Evolutionary conservation across 2,797 vertebrate genomes (phyloP).

Genomic region (Babyrousa celebensis): DNA sequence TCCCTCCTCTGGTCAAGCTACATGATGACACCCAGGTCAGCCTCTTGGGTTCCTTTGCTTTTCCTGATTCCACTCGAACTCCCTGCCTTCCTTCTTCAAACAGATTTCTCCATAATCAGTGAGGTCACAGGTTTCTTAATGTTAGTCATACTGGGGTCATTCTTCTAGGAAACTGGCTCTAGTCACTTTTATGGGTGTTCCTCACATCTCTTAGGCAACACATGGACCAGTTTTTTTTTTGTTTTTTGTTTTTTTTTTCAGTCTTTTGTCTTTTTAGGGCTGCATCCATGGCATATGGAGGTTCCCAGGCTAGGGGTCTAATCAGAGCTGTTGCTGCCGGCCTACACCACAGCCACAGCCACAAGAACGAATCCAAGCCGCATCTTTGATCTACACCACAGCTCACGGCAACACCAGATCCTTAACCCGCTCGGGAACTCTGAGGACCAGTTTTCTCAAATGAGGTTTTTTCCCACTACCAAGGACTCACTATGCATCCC

Average conservation of each 20-base stretch:
- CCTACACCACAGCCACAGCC: too few relatives aligned
- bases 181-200: neutral
- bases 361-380: too few relatives aligned
- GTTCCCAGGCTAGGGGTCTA: too few relatives aligned
- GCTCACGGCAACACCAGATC: too few relatives aligned
- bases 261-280: too few relatives aligned
- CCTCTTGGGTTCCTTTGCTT: neutral
- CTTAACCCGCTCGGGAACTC: too few relatives aligned
- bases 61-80: neutral
- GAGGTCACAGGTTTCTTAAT: neutral
- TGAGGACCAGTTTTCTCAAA: neutral
- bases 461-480: neutral
- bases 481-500: slow-evolving; percentile 4
- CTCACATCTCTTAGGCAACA: neutral
- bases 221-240: neutral
- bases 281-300: too few relatives aligned
- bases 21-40: neutral
- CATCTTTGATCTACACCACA: too few relatives aligned
- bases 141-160: neutral
- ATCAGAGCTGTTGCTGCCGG: too few relatives aligned
- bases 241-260: neutral
- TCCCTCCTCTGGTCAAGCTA: neutral
- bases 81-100: neutral
- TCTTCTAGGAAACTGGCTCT: slow-evolving; percentile 24
- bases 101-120: neutral